Evolutionary conservation across 2,888 invertebrate genomes (phyloP).

Genomic region (Automeris io): DNA sequence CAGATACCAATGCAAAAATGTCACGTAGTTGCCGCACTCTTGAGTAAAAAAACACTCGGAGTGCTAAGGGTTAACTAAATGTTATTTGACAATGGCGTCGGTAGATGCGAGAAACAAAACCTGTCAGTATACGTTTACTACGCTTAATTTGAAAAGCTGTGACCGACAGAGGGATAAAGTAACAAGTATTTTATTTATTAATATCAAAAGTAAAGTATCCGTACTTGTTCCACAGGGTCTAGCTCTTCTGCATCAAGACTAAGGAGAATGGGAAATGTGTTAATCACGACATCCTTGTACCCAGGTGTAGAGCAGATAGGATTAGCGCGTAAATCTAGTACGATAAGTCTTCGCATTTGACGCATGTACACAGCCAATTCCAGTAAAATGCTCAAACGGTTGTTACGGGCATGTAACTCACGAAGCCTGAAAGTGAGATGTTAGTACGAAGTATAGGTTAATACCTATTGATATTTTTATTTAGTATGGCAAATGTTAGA

Average conservation of each 20-base stretch:
- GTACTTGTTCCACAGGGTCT: slow-evolving; percentile 50
- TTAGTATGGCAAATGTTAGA: no score
- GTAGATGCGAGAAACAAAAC: no score
- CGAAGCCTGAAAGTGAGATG: slow-evolving; percentile 37
- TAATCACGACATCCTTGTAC: slow-evolving; percentile 53
- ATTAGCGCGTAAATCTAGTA: slow-evolving; percentile 58
- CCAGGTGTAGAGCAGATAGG: slow-evolving; percentile 47
- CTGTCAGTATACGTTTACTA: no score
- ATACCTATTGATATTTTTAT: no score
- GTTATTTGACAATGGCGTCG: no score
- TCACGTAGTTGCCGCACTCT: no score
- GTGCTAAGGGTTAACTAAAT: no score
- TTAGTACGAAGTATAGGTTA: no score
- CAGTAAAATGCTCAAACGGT: slow-evolving; percentile 43
- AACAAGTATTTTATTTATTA: background rate
- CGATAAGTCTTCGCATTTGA: slow-evolving; percentile 41
- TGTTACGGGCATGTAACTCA: slow-evolving; percentile 56
- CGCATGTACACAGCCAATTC: slow-evolving; percentile 63
- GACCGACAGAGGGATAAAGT: no score
- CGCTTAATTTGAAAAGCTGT: no score
- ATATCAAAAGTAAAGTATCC: background rate
- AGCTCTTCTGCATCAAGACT: slow-evolving; percentile 45
- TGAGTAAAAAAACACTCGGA: no score
- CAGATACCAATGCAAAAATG: no score
- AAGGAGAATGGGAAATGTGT: slow-evolving; percentile 49